Evolutionary conservation across 2,797 vertebrate genomes (phyloP), one percentile per base, ranked within the genome.

Genomic region (Hippocampus kuda): DNA sequence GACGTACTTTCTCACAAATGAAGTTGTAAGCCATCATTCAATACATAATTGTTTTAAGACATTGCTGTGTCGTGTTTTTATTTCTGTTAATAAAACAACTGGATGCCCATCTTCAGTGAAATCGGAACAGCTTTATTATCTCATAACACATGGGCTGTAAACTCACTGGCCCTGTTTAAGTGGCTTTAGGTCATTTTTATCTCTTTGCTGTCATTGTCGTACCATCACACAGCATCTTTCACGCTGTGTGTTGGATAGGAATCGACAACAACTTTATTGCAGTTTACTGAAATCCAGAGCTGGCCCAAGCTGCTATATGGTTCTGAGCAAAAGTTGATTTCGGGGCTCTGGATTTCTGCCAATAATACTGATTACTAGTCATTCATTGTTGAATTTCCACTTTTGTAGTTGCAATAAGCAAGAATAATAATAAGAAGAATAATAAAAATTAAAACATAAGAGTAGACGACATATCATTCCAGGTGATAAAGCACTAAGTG

Each of bases 11-110:
- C 84, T 87, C 89, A 84, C 83, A 77, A 87, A 89, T 89, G 86
- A 86, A 89, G 89, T 88, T 91, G 90, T 90, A 90, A 89, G 85
- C 87, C 88, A 90, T 90, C 84, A 87, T 86, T 90, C 88, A 91
- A 92, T 90, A 90, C 88, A 91, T 88, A 80, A 85, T 90, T 91
- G 87, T 90, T 88, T 60, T 89, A 90, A 89, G 86, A 87, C 73
- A 69, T 72, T 83, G 76, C 73, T 77, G 83, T 88, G 82, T 87
- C 86, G 82, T 83, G 88, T 87, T 83, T 83, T 87, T 82, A 85
- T 85, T 88, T 82, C 76, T 81, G 26, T 18, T 18, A 8, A 60
- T 5, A 18, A 59, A 59, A 59, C 4, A 34, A 60, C 10, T 24
- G 5, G 26, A 59, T 27, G 11, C 15, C 56, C 54, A 56, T 27